Evolutionary conservation across 1,140 invertebrate genomes (phyloP), one percentile per base, ranked within the genome.

Genomic region (Micrasema minimum): DNA sequence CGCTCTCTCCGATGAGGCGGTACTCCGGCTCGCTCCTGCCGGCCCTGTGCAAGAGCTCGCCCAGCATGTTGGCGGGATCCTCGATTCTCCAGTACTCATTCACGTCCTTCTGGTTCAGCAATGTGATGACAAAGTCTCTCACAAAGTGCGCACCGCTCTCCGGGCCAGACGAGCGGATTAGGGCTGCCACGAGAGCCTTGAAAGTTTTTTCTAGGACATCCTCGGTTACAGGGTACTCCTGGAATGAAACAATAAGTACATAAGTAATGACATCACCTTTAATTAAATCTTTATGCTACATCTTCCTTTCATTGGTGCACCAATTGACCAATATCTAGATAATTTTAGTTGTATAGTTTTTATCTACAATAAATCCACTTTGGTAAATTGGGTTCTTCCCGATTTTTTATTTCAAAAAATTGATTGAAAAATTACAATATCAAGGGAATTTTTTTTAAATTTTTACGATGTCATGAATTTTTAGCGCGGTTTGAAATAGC

Each of bases 91-190:
- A 97, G 46, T 96, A 85, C 69, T 94, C 91, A 77, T 90, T 89
- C 0, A 98, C 79, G 81, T 97, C 93, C 82, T 92, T 90, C 11
- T 90, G 91, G 79, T 90, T 88, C 22, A 98, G 81, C 77, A 92
- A 90, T 10, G 91, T 88, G 51, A 96, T 85, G 18, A 99, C 84
- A 78, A 98, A 95, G 80, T 98, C 96, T 61, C 91, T 83, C 3
- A 98, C 87, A 85, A 98, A 97, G 70, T 86, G 79, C 72, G 90
- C 86, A 0, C 92, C 88, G 70, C 83, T 82, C 22, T 89, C 85
- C 16, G 85, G 76, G 14, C 88, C 88, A 16, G 86, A 86, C 43
- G 88, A 90, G 72, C 84, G 79, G 1, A 88, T 79, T n/a, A 98
- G 79, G 0, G 93, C 93, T 22, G 90, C 90, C 45, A 97, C 87